Conservation (phyloP, 2,113 vertebrate species). For the Ivindomyrus marchei region DNA sequence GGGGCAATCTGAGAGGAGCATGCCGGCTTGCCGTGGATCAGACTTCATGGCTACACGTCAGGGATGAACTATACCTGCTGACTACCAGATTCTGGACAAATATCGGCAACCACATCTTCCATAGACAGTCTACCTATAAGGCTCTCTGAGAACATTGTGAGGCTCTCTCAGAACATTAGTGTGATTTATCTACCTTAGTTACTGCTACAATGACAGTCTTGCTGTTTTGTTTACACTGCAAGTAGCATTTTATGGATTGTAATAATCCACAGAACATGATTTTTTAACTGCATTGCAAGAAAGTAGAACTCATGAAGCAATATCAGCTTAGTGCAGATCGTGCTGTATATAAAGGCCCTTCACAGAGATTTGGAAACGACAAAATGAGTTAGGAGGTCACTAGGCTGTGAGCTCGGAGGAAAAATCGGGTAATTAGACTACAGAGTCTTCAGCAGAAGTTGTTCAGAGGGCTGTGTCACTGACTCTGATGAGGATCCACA, state of each 20-base stretch:
- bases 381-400: constrained; percentile 1
- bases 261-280: constrained; percentile 5
- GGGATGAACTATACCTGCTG: background rate
- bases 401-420: background rate
- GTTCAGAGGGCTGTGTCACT: background rate
- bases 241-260: background rate
- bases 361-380: background rate
- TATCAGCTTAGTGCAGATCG: background rate
- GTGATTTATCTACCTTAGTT: background rate
- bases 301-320: background rate
- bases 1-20: background rate
- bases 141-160: too few species aligned
- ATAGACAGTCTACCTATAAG: background rate
- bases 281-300: background rate
- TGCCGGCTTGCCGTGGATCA: background rate
- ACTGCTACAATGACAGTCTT: background rate
- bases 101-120: background rate
- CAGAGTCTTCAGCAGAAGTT: background rate
- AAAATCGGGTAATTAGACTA: background rate
- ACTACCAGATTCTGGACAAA: background rate
- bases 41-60: background rate
- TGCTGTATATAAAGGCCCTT: background rate
- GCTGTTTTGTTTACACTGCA: background rate
- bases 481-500: background rate
- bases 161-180: background rate